Conservation (phyloP, 1,140 invertebrate genomes). For the Drosophila saltans region DNA sequence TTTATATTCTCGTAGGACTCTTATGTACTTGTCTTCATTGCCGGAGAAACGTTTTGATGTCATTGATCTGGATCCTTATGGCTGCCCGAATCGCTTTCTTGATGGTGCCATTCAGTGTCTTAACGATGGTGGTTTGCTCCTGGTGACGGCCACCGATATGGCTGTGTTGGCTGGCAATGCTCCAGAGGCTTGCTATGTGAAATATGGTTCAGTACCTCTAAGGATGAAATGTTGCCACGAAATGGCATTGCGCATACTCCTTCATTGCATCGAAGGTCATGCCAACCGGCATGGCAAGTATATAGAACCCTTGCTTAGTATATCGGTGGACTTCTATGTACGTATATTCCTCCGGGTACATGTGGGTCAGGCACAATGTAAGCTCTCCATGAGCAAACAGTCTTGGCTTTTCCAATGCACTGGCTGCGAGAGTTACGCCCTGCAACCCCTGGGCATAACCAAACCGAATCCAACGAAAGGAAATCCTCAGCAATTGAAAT, state of each 20-base stretch:
- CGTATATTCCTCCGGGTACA: slow-evolving; percentile 95
- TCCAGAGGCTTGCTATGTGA: slow-evolving; percentile 94
- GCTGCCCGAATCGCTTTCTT: slow-evolving; percentile 96
- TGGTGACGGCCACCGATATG: slow-evolving; percentile 99
- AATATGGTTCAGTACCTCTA: slow-evolving; percentile 96
- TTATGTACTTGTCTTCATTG: slow-evolving; percentile 92
- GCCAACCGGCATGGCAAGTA: slow-evolving; percentile 97
- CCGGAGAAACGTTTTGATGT: slow-evolving; percentile 91
- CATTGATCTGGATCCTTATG: slow-evolving; percentile 99
- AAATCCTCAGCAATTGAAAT: slow-evolving; percentile 86
- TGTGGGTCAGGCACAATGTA: slow-evolving; percentile 91
- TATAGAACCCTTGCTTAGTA: slow-evolving; percentile 94
- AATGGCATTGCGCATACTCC: slow-evolving; percentile 96
- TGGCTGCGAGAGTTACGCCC: slow-evolving; percentile 91
- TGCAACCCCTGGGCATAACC: slow-evolving; percentile 90
- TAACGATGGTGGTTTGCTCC: slow-evolving; percentile 91
- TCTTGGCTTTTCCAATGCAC: slow-evolving; percentile 94
- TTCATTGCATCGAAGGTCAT: slow-evolving; percentile 95
- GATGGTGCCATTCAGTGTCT: slow-evolving; percentile 95
- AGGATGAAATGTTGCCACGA: slow-evolving; percentile 97
- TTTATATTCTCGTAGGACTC: slow-evolving; percentile 84
- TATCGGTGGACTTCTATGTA: slow-evolving; percentile 99
- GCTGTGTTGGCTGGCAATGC: slow-evolving; percentile 97
- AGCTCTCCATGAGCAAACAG: slow-evolving; percentile 92
- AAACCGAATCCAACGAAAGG: slow-evolving; percentile 85